Conservation (phyloP, 2,113 vertebrate species). For the Caloenas nicobarica region DNA sequence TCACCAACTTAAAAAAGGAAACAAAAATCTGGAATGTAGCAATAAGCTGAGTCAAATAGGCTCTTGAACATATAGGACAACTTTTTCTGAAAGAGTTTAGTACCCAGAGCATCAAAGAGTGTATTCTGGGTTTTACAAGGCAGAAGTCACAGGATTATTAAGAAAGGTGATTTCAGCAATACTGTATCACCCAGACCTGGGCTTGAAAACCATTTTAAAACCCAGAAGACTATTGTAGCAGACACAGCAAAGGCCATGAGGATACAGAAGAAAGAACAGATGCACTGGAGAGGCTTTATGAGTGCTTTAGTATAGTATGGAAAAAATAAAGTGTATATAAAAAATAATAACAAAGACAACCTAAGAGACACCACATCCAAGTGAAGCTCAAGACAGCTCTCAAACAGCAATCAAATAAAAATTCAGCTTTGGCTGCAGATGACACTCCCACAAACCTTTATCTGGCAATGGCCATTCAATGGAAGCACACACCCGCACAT, state of each 20-base stretch:
- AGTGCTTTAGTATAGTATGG: neutral
- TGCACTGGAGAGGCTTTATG: neutral
- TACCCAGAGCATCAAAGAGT: neutral
- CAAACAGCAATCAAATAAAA: neutral
- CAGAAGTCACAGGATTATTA: neutral
- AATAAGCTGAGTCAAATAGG: neutral
- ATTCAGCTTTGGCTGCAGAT: neutral
- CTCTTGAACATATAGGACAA: neutral
- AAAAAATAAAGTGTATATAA: neutral
- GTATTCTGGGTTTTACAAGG: neutral
- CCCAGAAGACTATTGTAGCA: neutral
- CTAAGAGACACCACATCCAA: neutral
- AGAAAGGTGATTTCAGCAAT: conserved; percentile 2
- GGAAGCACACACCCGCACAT: fast-evolving
- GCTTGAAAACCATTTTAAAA: neutral
- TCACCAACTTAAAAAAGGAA: neutral
- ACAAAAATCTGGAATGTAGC: neutral
- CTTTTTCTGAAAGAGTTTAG: neutral
- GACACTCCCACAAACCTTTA: neutral
- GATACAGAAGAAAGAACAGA: neutral
- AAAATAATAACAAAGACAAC: neutral
- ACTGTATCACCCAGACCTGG: neutral
- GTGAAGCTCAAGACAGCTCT: neutral
- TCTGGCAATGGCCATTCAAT: neutral
- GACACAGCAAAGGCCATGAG: neutral